Evolutionary conservation across 2,888 invertebrate species (phyloP).

Genomic region (Bimastos eiseni): DNA sequence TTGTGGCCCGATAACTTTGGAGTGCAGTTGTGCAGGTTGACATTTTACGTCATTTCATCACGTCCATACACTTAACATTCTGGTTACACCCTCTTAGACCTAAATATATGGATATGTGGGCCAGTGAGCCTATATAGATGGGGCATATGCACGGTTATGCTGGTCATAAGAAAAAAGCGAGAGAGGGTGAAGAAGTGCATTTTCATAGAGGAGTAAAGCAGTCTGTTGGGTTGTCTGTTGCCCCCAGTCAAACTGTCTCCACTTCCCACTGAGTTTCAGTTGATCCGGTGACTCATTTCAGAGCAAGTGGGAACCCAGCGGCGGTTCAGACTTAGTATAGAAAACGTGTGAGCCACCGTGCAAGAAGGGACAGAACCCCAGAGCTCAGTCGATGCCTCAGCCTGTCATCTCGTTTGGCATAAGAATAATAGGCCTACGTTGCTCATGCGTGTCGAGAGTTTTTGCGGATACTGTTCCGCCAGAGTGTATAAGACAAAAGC

Average conservation of each 20-base stretch:
- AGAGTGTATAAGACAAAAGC: neutral
- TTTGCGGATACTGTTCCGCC: neutral
- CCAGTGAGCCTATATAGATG: neutral
- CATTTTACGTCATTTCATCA: too few species aligned
- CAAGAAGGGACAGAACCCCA: too few species aligned
- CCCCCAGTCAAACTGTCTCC: too few species aligned
- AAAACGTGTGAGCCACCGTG: neutral
- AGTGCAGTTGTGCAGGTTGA: too few species aligned
- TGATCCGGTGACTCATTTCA: too few species aligned
- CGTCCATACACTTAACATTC: neutral
- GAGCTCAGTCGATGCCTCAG: neutral
- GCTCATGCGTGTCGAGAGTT: neutral
- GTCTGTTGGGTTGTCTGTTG: too few species aligned
- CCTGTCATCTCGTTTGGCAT: neutral
- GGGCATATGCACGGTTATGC: neutral
- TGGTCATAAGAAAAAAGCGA: neutral
- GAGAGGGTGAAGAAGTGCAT: neutral
- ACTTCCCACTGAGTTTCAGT: too few species aligned
- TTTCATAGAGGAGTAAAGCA: too few species aligned
- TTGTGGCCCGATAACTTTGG: too few species aligned
- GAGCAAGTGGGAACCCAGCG: too few species aligned
- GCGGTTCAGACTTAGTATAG: too few species aligned
- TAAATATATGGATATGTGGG: neutral
- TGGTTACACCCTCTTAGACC: neutral
- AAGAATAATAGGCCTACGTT: neutral